Percentiles rank a stretch among this genome's conserved stretches.
phyloP scores from a whole-genome alignment of 2,113 vertebrate species.

The Clupea harengus region DNA sequence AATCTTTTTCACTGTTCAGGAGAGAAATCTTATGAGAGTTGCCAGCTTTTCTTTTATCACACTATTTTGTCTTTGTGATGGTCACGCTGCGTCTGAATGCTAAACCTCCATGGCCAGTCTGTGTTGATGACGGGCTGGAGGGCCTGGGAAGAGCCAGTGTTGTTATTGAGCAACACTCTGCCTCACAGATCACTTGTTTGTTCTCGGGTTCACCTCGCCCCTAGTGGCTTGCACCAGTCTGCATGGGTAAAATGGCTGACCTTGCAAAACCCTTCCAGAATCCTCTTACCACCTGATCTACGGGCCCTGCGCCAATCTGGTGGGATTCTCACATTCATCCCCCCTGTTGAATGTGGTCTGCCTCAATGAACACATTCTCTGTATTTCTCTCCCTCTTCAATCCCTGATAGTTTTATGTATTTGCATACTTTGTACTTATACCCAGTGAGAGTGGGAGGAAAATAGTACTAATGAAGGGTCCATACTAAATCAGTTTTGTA shows the following conservation, averaged over 20 bases:
- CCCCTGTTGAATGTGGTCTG: background rate
- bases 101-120: background rate
- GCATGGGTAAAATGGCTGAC: background rate
- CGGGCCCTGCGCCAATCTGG: background rate
- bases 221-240: background rate
- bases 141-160: slow-evolving; percentile 7
- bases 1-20: slow-evolving; percentile 2
- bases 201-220: background rate
- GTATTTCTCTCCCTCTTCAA: background rate
- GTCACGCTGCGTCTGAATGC: background rate
- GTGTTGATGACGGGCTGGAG: background rate
- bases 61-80: slow-evolving; percentile 24
- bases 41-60: slow-evolving; percentile 1
- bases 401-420: background rate
- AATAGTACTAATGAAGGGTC: background rate
- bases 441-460: background rate
- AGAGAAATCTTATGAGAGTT: background rate
- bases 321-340: background rate
- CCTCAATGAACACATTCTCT: background rate
- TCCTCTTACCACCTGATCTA: background rate
- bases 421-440: background rate
- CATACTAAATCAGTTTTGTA: slow-evolving; percentile 10
- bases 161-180: slow-evolving; percentile 23
- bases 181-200: slow-evolving; percentile 12
- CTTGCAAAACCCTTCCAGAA: slow-evolving; percentile 10